Base-by-base conservation (phyloP, 2,797 vertebrate genomes). In the Poecilia velifera region DNA sequence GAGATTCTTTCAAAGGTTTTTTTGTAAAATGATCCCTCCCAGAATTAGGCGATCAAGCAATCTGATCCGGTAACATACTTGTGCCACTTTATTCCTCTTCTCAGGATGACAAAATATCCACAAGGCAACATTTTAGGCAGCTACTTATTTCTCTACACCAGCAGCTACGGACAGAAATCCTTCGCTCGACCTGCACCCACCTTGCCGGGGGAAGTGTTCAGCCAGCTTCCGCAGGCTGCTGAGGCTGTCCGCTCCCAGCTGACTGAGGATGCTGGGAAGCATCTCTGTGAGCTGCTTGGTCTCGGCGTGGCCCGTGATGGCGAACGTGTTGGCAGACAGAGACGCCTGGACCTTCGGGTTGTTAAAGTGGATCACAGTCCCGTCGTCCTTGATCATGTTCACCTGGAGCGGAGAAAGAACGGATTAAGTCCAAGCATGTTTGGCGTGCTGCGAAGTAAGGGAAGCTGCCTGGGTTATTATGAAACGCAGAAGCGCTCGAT, bases 261-360 rank as follows among this genome's bases (percentile, higher is more conserved):
- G 98, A 94, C 97, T 99, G 92, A 99, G 97, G 94, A 99, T 99
- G 90, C 98, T 98, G 0, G 98, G 98, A 87, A 99, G 97, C 98
- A 99, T 99, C 97, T 99, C 98, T 77, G 98, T 99, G 92, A 99
- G 97, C 94, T 97, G 98, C 96, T 99, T 99, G 93, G 96, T 97
- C 94, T 99, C 98, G 53, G 97, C 98, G 79, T 99, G 98, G 91
- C 98, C 98, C 9, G 97, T 99, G 93, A 99, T 98, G 87, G 97
- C 98, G 78, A 99, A 99, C 78, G 98, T 99, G 92, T 99, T 99
- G 92, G 98, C 98, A 36, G 98, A 99, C 74, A 99, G 96, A 81
- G 98, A 99, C 41, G 98, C 98, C 86, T 99, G 98, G 88, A 99
- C 98, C 96, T 99, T 99, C 88, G 98, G 98, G 90, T 99, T 99